Evolutionary conservation across 2,888 invertebrate species (phyloP).

Genomic region (Tipula lateralis): DNA sequence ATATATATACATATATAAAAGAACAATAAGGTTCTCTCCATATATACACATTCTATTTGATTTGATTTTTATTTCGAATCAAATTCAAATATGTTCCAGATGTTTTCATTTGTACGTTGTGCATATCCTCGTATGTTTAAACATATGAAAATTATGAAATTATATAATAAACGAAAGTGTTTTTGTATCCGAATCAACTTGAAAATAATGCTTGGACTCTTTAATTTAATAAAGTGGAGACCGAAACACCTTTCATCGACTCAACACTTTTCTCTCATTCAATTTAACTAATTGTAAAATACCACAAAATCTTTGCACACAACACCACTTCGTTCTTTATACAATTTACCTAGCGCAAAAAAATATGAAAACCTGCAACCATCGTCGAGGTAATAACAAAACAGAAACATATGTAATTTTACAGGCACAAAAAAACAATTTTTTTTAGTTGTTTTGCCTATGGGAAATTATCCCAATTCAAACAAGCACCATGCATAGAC

Average conservation of each 20-base stretch:
- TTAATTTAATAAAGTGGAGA: background rate
- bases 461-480: background rate
- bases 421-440: background rate
- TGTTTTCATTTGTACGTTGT: background rate
- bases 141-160: background rate
- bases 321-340: background rate
- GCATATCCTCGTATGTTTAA: background rate
- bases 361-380: background rate
- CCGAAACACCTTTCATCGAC: background rate
- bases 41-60: background rate
- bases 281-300: conserved; percentile 11
- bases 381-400: background rate
- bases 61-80: conserved; percentile 1
- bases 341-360: background rate
- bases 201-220: background rate
- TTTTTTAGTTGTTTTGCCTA: background rate
- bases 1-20: background rate
- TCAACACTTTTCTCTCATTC: background rate
- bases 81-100: background rate
- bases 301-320: background rate
- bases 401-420: background rate
- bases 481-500: background rate
- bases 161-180: background rate
- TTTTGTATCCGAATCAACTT: background rate
- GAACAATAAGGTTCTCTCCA: background rate